Conservation (phyloP, 2,113 vertebrate species). For the Anguilla japonica region DNA sequence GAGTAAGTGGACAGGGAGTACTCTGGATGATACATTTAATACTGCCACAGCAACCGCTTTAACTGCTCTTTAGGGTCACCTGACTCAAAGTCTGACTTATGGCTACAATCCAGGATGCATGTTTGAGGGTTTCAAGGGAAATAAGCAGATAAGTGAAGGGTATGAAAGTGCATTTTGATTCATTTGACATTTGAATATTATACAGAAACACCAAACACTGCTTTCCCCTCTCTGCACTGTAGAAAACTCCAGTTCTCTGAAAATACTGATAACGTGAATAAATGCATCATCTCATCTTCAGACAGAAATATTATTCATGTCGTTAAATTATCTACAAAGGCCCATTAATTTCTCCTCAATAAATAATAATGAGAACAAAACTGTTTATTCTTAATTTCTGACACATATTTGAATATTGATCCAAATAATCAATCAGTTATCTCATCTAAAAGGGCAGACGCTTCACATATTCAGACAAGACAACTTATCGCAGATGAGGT, state of each 20-base stretch:
- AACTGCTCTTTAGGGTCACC: background rate
- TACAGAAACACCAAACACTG: background rate
- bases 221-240: background rate
- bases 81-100: background rate
- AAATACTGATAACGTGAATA: background rate
- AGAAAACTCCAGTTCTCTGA: background rate
- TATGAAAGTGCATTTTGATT: background rate
- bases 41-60: background rate
- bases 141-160: background rate
- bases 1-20: background rate
- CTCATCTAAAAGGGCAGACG: background rate
- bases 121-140: background rate
- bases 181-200: background rate
- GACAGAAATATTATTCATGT: background rate
- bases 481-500: background rate
- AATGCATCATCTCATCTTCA: background rate
- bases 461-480: background rate
- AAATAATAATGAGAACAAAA: no score
- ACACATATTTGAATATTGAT: no score
- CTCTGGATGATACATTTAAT: background rate
- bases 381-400: no score
- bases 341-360: no score
- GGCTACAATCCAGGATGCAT: background rate
- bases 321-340: no score
- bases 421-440: background rate